These are phyloP conservation scores for Tylochromis polylepis DNA, from an alignment of 2,113 vertebrate genomes.

Conservation along the genomic window DNA sequence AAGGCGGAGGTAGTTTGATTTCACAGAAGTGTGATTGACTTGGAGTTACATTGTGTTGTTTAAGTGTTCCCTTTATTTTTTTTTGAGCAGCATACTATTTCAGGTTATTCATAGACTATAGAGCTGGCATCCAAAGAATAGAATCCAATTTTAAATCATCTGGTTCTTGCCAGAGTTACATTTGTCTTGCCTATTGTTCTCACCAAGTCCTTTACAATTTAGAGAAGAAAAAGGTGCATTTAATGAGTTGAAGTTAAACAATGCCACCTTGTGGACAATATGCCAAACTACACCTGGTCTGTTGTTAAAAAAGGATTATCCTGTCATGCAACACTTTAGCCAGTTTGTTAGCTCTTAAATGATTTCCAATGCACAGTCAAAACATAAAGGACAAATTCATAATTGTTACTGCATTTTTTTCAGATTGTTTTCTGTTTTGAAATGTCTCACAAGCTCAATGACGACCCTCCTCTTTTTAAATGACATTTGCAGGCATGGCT, in stretches of 20 bases:
- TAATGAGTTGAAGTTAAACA: rapidly evolving
- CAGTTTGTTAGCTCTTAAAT: neutral
- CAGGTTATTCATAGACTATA: neutral
- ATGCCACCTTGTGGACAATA: neutral
- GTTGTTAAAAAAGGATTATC: neutral
- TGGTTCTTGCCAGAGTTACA: neutral
- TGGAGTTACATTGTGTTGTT: too few species aligned
- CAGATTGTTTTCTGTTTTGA: neutral
- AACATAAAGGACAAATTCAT: neutral
- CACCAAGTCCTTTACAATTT: rapidly evolving
- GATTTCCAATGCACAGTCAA: too few species aligned
- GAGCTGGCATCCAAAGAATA: neutral
- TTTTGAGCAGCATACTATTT: too few species aligned
- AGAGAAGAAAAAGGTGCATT: neutral
- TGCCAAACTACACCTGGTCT: neutral
- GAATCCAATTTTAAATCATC: neutral
- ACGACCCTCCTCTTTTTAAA: rapidly evolving
- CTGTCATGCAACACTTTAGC: rapidly evolving
- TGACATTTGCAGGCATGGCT: rapidly evolving
- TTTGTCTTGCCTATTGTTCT: neutral
- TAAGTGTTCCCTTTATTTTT: too few species aligned
- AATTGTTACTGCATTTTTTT: neutral
- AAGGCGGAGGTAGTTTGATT: too few species aligned
- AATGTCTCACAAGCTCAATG: neutral
- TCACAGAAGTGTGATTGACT: too few species aligned